These are phyloP conservation scores for Pogonomyrmex barbatus DNA, from an alignment of 1,140 invertebrate genomes.

Conservation along the genomic window DNA sequence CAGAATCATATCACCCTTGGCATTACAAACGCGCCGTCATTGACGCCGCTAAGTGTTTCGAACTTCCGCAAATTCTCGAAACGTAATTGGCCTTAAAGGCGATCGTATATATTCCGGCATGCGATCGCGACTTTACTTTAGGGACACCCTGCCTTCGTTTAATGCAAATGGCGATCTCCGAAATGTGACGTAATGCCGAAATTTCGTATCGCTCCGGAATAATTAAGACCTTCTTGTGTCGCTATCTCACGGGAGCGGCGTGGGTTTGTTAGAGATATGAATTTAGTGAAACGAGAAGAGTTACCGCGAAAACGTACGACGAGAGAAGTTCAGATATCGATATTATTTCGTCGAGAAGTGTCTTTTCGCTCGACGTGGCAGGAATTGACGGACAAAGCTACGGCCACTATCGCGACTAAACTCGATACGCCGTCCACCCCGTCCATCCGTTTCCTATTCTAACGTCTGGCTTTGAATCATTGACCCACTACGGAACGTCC, in stretches of 20 bases:
- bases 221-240: background rate
- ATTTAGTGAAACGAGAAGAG: conserved; percentile 21
- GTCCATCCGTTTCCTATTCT: conserved; percentile 52
- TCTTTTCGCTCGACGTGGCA: conserved; percentile 34
- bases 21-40: conserved; percentile 64
- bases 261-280: conserved; percentile 6
- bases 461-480: conserved; percentile 42
- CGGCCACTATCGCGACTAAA: conserved; percentile 36
- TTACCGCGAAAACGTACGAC: background rate
- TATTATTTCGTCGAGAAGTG: conserved; percentile 34
- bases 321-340: conserved; percentile 15
- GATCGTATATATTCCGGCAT: background rate
- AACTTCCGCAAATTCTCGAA: conserved; percentile 46
- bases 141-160: background rate
- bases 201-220: background rate
- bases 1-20: conserved; percentile 23
- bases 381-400: conserved; percentile 47
- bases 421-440: conserved; percentile 14
- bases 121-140: background rate
- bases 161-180: background rate
- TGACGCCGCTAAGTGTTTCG: conserved; percentile 51
- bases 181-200: background rate
- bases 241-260: background rate
- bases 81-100: conserved; percentile 58
- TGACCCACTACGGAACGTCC: conserved; percentile 13